Evolutionary conservation across 2,113 vertebrate species (phyloP), one percentile per base, ranked within the genome.

Genomic region (Dipodomys merriami): DNA sequence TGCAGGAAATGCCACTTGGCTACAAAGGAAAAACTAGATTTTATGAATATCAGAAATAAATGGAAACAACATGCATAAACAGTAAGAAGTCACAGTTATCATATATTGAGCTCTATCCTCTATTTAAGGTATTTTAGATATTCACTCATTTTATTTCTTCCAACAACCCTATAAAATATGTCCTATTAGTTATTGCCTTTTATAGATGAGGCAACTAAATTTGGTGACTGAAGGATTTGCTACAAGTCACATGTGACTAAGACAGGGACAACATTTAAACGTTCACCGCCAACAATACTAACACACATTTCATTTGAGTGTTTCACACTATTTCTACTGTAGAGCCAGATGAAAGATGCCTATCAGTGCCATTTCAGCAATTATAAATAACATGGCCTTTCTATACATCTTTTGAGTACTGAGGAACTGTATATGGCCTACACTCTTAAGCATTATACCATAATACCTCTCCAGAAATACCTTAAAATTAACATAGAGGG

Each of bases 21-120:
- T 81, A 90, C 25, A 67, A 69, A 84, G 19, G 39, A 4, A 62
- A 87, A 93, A 96, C n/a, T 81, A 69, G 4, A 18, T 39, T 60
- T 27, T 83, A 53, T 57, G 29, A 74, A 6, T 74, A 81, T 20
- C 30, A 83, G 18, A 90, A 83, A 62, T 72, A 57, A 57, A 15
- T 57, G 65, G 80, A 79, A 10, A 91, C 27, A 11, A 73, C 25
- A 81, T 29, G 69, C 53, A 10, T 57, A 57, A 86, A 84, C 1
- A 57, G 3, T 30, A 16, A 77, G 76, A 81, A 91, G 46, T 19
- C 88, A 85, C 1, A 74, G 5, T 64, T n/a, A 77, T 85, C 30
- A 94, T 33, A 76, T 30, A 68, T 0, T 44, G 25, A 83, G 33
- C 8, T 74, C 72, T 27, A 60, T 13, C 5, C 25, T 68, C 39